Evolutionary conservation across 2,797 vertebrate genomes (phyloP).

Genomic region (Gymnocypris eckloni): DNA sequence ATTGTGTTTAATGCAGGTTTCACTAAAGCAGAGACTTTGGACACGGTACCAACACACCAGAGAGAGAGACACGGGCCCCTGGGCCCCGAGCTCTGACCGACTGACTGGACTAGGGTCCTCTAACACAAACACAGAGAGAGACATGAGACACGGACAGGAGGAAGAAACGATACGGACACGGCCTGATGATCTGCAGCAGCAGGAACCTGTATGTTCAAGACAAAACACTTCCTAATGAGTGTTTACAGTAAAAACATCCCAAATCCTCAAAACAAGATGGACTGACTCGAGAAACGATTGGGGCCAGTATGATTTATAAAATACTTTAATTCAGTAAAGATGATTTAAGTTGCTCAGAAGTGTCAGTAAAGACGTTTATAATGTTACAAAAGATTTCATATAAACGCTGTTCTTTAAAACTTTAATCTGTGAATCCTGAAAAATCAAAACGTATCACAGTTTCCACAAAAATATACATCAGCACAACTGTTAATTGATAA

Average conservation of each 20-base stretch:
- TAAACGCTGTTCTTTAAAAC: too few relatives aligned
- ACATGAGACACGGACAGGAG: constrained; percentile 8
- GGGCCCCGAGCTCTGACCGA: constrained; percentile 73
- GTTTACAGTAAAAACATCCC: not conserved
- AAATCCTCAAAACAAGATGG: not conserved
- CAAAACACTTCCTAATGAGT: not conserved
- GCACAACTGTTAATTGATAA: too few relatives aligned
- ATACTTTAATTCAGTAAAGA: too few relatives aligned
- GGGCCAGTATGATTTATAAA: too few relatives aligned
- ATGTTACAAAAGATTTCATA: too few relatives aligned
- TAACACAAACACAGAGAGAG: constrained; percentile 54
- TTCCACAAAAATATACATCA: too few relatives aligned
- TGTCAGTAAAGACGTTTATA: too few relatives aligned
- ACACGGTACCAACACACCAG: constrained; percentile 75
- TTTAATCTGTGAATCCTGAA: accelerated
- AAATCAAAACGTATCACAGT: too few relatives aligned
- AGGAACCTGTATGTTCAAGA: not conserved
- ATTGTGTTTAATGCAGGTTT: constrained; percentile 65
- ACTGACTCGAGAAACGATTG: not conserved
- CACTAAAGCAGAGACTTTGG: constrained; percentile 76
- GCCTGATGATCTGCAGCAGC: not conserved
- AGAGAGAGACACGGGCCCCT: constrained; percentile 71
- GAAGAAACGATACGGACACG: not conserved
- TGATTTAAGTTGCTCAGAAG: too few relatives aligned
- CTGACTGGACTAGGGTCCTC: constrained; percentile 74